A percentile compares a stretch with the other conserved stretches of the same genome.
These are phyloP conservation scores for Stenurella melanura DNA, from an alignment of 2,888 invertebrate species.

Conservation along the genomic window DNA sequence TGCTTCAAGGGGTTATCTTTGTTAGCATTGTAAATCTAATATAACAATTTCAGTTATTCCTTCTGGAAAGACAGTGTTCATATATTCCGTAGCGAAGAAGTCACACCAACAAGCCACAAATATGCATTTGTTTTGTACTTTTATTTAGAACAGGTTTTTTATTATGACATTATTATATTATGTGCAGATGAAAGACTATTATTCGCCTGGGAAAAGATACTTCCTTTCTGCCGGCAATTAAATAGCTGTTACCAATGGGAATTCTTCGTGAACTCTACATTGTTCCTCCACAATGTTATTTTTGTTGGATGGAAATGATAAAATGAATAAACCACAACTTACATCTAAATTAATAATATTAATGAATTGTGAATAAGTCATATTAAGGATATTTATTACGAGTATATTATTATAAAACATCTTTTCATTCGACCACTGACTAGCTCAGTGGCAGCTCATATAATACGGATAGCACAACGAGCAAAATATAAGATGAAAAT, in stretches of 20 bases:
- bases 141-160: constrained; percentile 60
- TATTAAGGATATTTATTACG: not conserved
- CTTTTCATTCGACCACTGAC: no score
- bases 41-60: not conserved
- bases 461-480: not conserved
- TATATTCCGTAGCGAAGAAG: constrained; percentile 33
- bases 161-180: constrained; percentile 61
- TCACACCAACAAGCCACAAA: constrained; percentile 49
- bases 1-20: not conserved
- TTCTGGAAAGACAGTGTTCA: not conserved
- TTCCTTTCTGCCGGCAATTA: constrained; percentile 57
- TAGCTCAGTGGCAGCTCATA: not conserved
- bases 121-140: constrained; percentile 48
- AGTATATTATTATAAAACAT: not conserved
- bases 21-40: not conserved
- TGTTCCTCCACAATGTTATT: constrained; percentile 17
- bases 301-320: constrained; percentile 29
- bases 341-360: not conserved
- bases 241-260: constrained; percentile 43
- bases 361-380: not conserved
- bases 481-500: no score
- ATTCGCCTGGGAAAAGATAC: constrained; percentile 62
- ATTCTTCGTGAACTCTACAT: constrained; percentile 36
- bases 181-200: constrained; percentile 61
- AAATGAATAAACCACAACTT: constrained; percentile 2